Percentiles rank a stretch among this genome's conserved stretches.
phyloP scores from a whole-genome alignment of 2,797 vertebrate genomes.

The Sardinella longiceps region DNA sequence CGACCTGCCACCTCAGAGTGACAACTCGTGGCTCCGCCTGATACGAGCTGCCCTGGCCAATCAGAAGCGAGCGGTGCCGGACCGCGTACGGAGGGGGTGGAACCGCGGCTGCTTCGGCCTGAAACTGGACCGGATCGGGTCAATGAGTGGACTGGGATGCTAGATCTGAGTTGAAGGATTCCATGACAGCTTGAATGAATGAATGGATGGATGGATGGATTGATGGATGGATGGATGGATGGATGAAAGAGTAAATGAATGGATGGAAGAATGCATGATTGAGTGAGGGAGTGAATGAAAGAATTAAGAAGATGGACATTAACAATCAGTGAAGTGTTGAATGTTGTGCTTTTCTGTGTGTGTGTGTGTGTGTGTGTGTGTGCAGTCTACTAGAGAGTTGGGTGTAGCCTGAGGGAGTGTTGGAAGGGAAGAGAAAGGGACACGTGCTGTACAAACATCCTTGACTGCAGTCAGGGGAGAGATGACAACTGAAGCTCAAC shows the following conservation, averaged over 20 bases:
- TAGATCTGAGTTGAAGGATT: constrained; percentile 62
- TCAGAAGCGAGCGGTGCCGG: constrained; percentile 78
- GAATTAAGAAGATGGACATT: neutral
- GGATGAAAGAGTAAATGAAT: neutral
- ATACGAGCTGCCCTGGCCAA: constrained; percentile 76
- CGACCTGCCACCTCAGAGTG: constrained; percentile 65
- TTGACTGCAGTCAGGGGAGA: neutral
- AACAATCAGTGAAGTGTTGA: neutral
- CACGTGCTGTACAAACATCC: neutral
- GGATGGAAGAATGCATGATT: neutral
- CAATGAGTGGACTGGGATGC: constrained; percentile 87
- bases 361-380: neutral
- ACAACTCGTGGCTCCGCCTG: constrained; percentile 78
- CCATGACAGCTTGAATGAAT: constrained; percentile 18
- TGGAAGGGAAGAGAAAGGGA: neutral
- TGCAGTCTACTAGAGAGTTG: neutral
- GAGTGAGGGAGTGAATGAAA: neutral
- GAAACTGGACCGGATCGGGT: constrained; percentile 86
- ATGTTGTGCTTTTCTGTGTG: neutral
- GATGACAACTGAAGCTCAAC: neutral
- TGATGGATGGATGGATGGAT: constrained; percentile 9
- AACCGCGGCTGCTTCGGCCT: constrained; percentile 86
- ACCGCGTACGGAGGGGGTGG: constrained; percentile 79
- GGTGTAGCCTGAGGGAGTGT: neutral
- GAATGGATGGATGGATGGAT: neutral